These are phyloP conservation scores for Craterocephalus amniculus DNA, from an alignment of 2,797 vertebrate genomes.

Conservation along the genomic window DNA sequence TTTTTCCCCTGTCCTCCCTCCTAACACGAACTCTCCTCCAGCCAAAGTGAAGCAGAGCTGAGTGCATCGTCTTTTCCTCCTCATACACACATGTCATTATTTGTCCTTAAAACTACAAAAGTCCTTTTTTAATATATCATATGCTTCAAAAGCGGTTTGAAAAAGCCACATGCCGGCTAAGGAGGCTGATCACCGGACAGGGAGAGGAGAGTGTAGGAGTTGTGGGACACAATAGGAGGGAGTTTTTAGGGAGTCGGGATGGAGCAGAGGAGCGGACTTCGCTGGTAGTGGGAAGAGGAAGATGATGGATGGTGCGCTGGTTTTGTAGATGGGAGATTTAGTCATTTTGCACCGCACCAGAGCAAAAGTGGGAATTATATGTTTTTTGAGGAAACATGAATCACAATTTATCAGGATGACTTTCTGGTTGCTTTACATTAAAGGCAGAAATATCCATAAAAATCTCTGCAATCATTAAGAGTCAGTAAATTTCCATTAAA, in stretches of 20 bases:
- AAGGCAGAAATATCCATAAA: background rate
- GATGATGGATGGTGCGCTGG: conserved; percentile 45
- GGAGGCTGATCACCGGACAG: conserved; percentile 52
- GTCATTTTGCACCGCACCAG: conserved; percentile 40
- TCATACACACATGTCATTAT: conserved; percentile 63
- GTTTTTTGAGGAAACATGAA: conserved; percentile 1
- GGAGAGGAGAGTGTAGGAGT: conserved; percentile 25
- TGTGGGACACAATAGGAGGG: conserved; percentile 12
- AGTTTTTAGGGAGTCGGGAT: conserved; percentile 15
- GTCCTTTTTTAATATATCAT: conserved; percentile 55
- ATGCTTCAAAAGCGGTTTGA: conserved; percentile 67
- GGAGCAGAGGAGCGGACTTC: conserved; percentile 17
- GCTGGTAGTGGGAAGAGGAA: conserved; percentile 42
- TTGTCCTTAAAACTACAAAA: conserved; percentile 84
- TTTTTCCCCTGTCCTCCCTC: conserved; percentile 14
- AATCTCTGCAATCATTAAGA: background rate
- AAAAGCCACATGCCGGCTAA: conserved; percentile 60
- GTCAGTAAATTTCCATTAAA: background rate
- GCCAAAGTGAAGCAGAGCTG: conserved; percentile 43
- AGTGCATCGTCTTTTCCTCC: conserved; percentile 48
- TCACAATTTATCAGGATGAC: background rate
- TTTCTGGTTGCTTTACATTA: background rate
- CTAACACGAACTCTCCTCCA: conserved; percentile 15
- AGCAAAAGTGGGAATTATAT: conserved; percentile 6
- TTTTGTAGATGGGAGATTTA: conserved; percentile 59